Evolutionary conservation across 2,888 invertebrate species (phyloP).

Genomic region (Cheilosia scutellata): DNA sequence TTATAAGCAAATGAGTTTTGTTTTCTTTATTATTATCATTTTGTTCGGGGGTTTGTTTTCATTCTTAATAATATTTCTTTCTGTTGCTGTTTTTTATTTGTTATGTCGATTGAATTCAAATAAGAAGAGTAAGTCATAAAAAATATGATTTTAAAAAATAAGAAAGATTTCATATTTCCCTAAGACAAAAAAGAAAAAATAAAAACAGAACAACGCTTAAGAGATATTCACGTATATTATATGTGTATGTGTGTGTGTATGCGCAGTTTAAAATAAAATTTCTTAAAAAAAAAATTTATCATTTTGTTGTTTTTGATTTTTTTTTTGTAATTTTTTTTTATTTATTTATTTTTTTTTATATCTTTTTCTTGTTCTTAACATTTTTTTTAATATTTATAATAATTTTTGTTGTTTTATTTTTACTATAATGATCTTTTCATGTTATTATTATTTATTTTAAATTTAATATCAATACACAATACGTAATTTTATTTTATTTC

Average conservation of each 20-base stretch:
- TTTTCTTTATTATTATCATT: conserved; percentile 68
- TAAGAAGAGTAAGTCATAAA: conserved; percentile 49
- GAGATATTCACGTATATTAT: conserved; percentile 68
- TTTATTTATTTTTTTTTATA: conserved; percentile 77
- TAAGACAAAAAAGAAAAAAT: neutral
- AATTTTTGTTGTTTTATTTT: conserved; percentile 76
- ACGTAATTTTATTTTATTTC: conserved; percentile 76
- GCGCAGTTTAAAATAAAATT: conserved; percentile 72
- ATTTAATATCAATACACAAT: conserved; percentile 75
- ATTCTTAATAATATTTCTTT: conserved; percentile 68
- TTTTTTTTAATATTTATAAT: conserved; percentile 66
- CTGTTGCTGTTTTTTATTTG: conserved; percentile 43
- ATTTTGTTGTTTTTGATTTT: conserved; percentile 45
- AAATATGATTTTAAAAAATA: conserved; percentile 38
- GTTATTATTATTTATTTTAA: conserved; percentile 74
- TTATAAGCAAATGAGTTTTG: conserved; percentile 74
- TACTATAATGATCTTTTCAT: conserved; percentile 70
- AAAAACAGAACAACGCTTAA: conserved; percentile 45
- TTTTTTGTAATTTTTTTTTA: conserved; percentile 55
- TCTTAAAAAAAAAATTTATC: conserved; percentile 77
- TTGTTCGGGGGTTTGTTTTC: conserved; percentile 75
- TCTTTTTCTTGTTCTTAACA: conserved; percentile 75
- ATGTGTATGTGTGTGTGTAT: conserved; percentile 40
- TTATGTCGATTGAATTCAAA: conserved; percentile 55
- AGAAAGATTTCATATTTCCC: conserved; percentile 19